These are phyloP conservation scores for Coenobita brevimanus DNA, from an alignment of 1,140 invertebrate species.

Conservation along the genomic window DNA sequence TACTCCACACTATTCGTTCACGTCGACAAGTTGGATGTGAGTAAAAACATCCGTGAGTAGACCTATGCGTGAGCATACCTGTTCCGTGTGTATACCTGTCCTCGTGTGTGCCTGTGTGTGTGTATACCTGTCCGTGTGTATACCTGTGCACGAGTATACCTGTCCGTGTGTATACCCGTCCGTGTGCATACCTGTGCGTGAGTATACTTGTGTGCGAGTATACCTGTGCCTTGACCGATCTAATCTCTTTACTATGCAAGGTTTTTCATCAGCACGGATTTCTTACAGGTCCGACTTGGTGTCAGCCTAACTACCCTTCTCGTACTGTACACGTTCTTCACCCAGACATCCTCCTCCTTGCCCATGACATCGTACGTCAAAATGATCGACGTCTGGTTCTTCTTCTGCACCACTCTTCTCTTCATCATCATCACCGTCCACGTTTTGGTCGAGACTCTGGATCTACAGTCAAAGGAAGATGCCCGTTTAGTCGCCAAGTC, in stretches of 20 bases:
- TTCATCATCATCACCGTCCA: constrained; percentile 46
- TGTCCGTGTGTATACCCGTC: too few relatives aligned
- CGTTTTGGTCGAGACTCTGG: constrained; percentile 13
- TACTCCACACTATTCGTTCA: constrained; percentile 28
- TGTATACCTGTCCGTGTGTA: too few relatives aligned
- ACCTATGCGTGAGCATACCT: too few relatives aligned
- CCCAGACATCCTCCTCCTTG: constrained; percentile 24
- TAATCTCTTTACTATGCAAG: neutral
- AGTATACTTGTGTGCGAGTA: too few relatives aligned
- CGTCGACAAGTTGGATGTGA: neutral
- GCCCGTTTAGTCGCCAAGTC: neutral
- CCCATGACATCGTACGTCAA: constrained; percentile 34
- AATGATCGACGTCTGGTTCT: constrained; percentile 50
- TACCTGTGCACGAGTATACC: too few relatives aligned
- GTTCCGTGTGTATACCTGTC: too few relatives aligned
- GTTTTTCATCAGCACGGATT: neutral
- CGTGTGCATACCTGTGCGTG: too few relatives aligned
- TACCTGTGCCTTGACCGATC: neutral
- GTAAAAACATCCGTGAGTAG: neutral
- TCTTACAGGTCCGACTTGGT: constrained; percentile 16
- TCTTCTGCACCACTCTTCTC: constrained; percentile 47
- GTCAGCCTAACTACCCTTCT: constrained; percentile 40
- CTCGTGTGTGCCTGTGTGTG: too few relatives aligned
- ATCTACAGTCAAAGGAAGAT: neutral
- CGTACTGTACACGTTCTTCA: constrained; percentile 54